phyloP scores from a whole-genome alignment of 2,888 invertebrate genomes.

The Cabera pusaria region DNA sequence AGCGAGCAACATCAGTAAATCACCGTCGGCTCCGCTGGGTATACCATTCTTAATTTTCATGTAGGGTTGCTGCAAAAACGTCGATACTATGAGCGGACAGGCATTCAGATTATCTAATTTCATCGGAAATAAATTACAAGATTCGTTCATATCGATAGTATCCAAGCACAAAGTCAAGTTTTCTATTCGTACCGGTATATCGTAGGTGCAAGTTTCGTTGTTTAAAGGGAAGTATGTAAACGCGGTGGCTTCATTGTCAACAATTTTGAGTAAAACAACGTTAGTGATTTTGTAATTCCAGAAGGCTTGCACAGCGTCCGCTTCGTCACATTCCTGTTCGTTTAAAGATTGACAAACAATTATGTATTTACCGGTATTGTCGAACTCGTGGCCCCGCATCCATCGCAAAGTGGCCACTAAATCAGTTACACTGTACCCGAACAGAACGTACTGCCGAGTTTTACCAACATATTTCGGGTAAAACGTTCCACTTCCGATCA shows the following conservation, averaged over 20 bases:
- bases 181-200: constrained; percentile 44
- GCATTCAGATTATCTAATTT: constrained; percentile 55
- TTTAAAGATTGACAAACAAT: constrained; percentile 52
- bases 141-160: constrained; percentile 21
- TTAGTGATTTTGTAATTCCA: constrained; percentile 61
- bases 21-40: constrained; percentile 61
- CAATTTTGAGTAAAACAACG: constrained; percentile 51
- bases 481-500: constrained; percentile 44
- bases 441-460: constrained; percentile 54
- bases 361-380: constrained; percentile 62
- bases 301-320: constrained; percentile 44
- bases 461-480: constrained; percentile 34
- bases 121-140: constrained; percentile 43
- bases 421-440: constrained; percentile 44
- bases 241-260: constrained; percentile 33
- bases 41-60: constrained; percentile 51
- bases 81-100: constrained; percentile 59
- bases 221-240: constrained; percentile 54
- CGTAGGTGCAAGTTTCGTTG: constrained; percentile 44
- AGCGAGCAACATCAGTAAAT: constrained; percentile 52
- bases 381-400: constrained; percentile 46
- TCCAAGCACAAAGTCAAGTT: constrained; percentile 31
- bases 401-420: constrained; percentile 45
- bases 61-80: constrained; percentile 58
- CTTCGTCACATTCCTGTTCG: constrained; percentile 51